Evolutionary conservation across 2,113 vertebrate genomes (phyloP), one percentile per base, ranked within the genome.

Genomic region (Corythoichthys haematopterus): DNA sequence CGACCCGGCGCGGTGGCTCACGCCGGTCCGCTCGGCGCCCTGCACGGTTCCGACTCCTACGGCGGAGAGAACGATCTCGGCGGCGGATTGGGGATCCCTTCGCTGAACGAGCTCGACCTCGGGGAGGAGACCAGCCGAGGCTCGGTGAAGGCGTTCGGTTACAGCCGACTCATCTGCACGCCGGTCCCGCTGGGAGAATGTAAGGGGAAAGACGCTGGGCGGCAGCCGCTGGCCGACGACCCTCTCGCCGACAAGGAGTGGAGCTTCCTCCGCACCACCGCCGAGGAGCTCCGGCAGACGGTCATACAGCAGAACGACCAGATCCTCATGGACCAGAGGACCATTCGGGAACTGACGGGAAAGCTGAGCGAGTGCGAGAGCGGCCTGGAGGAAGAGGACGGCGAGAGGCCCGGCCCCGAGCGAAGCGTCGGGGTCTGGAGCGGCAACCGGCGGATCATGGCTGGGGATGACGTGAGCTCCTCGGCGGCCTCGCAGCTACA

Each of bases 331-430:
- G 95, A 97, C 84, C 93, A 93, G 82, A 91, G 93, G 85, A 95
- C 95, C 81, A 98, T 98, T 83, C 91, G 93, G 33, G 95, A 98
- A 88, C 94, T 98, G 66, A 95, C 94, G 1, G 93, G 93, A 46
- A 98, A 98, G 87, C 93, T 98, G 71, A 93, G 91, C 71, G 95
- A 93, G 74, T 98, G 96, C 38, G 95, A 98, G 86, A 93, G 88
- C 57, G 95, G 93, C 45, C 89, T 95, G 85, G 93, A 92, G 69
- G 90, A 93, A 9, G 55, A 57, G 33, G 55, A 57, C 33, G 5
- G 33, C 12, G 90, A 93, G 14, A 84, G 85, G 53, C 79, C 57
- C 72, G 61, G 84, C 7, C 80, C 88, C 6, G 91, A 90, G 83
- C 80, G 90, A 35, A 91, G 90, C 77, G 51, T 91, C 55, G 91